Evolutionary conservation across 2,113 vertebrate species (phyloP).

Genomic region (Sialia sialis): DNA sequence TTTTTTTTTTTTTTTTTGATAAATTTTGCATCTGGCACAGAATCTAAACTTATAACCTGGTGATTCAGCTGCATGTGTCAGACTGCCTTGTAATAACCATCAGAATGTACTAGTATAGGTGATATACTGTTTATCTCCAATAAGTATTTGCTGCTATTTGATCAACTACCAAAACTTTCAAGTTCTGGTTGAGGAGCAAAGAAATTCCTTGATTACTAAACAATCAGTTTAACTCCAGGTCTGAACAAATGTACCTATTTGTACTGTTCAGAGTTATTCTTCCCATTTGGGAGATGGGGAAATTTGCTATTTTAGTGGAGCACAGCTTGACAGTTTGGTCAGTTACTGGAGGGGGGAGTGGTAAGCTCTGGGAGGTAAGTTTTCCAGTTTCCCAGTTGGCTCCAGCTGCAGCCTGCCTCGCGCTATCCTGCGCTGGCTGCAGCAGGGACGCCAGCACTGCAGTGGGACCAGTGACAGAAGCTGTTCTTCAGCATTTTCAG

Average conservation of each 20-base stretch:
- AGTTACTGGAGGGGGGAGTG: slow-evolving; percentile 58
- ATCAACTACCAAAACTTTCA: neutral
- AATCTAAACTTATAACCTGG: neutral
- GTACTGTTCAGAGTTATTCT: slow-evolving; percentile 54
- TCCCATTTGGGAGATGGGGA: slow-evolving; percentile 41
- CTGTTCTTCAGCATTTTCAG: slow-evolving; percentile 96
- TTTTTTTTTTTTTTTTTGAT: neutral
- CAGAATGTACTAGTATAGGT: neutral
- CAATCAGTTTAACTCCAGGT: slow-evolving; percentile 31
- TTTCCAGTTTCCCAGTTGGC: slow-evolving; percentile 65
- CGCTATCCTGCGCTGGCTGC: slow-evolving; percentile 65
- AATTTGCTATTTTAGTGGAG: slow-evolving; percentile 28
- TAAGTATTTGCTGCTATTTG: neutral
- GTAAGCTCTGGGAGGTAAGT: slow-evolving; percentile 73
- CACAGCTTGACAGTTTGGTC: slow-evolving; percentile 57
- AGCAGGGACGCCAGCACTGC: slow-evolving; percentile 69
- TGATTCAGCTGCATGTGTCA: neutral
- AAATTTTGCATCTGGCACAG: slow-evolving; percentile 20
- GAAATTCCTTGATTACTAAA: neutral
- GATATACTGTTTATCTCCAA: neutral
- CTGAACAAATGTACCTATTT: neutral
- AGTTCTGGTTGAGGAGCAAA: neutral
- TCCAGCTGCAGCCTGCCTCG: slow-evolving; percentile 67
- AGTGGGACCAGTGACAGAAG: slow-evolving; percentile 92
- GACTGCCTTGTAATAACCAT: neutral